phyloP scores from a whole-genome alignment of 2,888 invertebrate species.

The Danaus chrysippus region DNA sequence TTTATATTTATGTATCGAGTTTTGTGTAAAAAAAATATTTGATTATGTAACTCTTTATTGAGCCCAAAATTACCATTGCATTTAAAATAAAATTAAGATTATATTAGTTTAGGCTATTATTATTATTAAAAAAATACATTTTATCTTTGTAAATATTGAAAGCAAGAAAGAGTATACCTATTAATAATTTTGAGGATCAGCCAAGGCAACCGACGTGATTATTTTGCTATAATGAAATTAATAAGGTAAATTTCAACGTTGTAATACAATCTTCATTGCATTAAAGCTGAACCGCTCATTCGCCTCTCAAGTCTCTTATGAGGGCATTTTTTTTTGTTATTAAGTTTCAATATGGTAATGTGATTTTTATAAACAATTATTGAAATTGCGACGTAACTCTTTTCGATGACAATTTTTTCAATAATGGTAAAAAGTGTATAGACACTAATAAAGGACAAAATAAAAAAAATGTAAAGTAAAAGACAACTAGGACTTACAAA shows the following conservation, averaged over 20 bases:
- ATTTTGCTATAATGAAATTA: constrained; percentile 68
- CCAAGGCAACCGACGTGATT: constrained; percentile 58
- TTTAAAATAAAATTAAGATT: too few species aligned
- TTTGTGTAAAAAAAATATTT: too few species aligned
- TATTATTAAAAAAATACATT: too few species aligned
- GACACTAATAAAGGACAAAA: background rate
- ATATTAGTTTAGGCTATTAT: too few species aligned
- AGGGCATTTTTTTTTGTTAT: constrained; percentile 18
- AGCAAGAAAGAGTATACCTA: constrained; percentile 41
- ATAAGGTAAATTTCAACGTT: constrained; percentile 50
- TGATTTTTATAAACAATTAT: background rate
- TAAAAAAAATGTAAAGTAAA: constrained; percentile 30
- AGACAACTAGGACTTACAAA: constrained; percentile 71
- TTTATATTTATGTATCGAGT: too few species aligned
- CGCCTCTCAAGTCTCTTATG: constrained; percentile 42
- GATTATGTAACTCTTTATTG: too few species aligned
- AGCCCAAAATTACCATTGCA: too few species aligned
- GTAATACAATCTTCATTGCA: constrained; percentile 45
- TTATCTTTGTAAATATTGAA: constrained; percentile 19
- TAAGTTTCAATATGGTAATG: constrained; percentile 3
- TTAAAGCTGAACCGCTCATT: constrained; percentile 53
- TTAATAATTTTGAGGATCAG: constrained; percentile 66
- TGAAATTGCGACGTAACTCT: background rate
- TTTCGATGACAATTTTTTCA: background rate
- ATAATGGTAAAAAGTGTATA: background rate